A percentile compares a stretch with the other conserved stretches of the same genome.
Conservation (phyloP, 2,797 vertebrate species). For the Semaprochilodus insignis region DNA sequence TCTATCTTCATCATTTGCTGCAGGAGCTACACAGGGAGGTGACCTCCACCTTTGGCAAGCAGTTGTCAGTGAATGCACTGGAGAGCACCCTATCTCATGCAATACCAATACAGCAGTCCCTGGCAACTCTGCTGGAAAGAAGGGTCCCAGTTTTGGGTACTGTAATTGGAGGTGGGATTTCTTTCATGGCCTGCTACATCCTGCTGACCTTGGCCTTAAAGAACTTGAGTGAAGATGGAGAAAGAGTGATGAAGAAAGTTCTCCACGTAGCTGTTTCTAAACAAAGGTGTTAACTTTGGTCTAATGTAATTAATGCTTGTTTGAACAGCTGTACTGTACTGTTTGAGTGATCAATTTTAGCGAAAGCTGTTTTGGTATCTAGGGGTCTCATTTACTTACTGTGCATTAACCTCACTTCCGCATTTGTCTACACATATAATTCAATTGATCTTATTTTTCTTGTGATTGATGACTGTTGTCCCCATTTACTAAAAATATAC, state of each 20-base stretch:
- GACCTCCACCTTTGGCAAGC: constrained; percentile 66
- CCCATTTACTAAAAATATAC: too few relatives aligned
- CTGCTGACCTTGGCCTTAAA: constrained; percentile 71
- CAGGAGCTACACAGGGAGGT: constrained; percentile 68
- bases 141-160: constrained; percentile 67
- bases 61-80: constrained; percentile 56
- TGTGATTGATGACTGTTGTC: too few relatives aligned
- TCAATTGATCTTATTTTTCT: too few relatives aligned
- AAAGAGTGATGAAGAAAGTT: constrained; percentile 64
- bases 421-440: too few relatives aligned
- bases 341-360: too few relatives aligned
- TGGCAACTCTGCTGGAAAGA: constrained; percentile 56
- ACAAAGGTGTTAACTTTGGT: background rate
- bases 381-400: too few relatives aligned
- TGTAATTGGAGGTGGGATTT: constrained; percentile 69
- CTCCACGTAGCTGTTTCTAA: background rate
- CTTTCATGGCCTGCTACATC: constrained; percentile 67
- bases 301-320: too few relatives aligned
- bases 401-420: too few relatives aligned
- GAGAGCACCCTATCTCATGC: constrained; percentile 64
- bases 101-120: constrained; percentile 45
- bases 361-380: too few relatives aligned
- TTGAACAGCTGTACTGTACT: too few relatives aligned
- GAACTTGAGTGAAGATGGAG: constrained; percentile 69
- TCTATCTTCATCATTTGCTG: background rate